These are phyloP conservation scores for Bothrops jararaca DNA, from an alignment of 2,113 vertebrate genomes.

Conservation along the genomic window DNA sequence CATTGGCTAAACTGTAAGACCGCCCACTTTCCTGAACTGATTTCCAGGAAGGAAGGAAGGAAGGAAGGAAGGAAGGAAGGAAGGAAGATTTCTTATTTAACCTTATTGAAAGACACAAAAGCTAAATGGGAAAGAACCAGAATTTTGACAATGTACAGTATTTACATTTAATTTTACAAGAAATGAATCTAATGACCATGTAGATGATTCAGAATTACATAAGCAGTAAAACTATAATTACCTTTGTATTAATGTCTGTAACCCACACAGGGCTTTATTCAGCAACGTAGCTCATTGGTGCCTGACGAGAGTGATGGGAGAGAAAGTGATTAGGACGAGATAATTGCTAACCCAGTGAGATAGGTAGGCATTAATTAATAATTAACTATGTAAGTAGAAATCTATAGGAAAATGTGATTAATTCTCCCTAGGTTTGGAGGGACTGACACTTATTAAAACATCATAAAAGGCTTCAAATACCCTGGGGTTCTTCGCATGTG, in stretches of 20 bases:
- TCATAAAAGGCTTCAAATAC: conserved; percentile 47
- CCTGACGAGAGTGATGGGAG: conserved; percentile 51
- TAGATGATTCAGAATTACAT: conserved; percentile 52
- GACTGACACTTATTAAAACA: conserved; percentile 49
- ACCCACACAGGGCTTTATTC: conserved; percentile 22
- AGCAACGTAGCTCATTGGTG: conserved; percentile 47
- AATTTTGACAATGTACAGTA: background rate
- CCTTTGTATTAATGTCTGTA: conserved; percentile 50
- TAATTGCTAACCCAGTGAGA: conserved; percentile 53
- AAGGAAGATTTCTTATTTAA: background rate
- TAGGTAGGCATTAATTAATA: conserved; percentile 59
- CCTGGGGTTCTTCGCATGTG: background rate
- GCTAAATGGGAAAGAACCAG: conserved; percentile 20
- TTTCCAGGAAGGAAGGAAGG: background rate
- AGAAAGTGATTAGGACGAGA: conserved; percentile 61
- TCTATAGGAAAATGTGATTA: conserved; percentile 49
- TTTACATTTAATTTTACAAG: conserved; percentile 53
- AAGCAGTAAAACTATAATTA: conserved; percentile 66
- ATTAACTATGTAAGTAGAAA: conserved; percentile 61
- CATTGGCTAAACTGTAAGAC: background rate
- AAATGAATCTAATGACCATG: conserved; percentile 43
- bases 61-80: background rate
- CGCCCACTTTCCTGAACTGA: background rate
- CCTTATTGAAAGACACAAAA: background rate
- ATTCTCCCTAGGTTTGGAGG: conserved; percentile 44